Conservation (phyloP, 2,113 vertebrate species). For the Heterochromis multidens region DNA sequence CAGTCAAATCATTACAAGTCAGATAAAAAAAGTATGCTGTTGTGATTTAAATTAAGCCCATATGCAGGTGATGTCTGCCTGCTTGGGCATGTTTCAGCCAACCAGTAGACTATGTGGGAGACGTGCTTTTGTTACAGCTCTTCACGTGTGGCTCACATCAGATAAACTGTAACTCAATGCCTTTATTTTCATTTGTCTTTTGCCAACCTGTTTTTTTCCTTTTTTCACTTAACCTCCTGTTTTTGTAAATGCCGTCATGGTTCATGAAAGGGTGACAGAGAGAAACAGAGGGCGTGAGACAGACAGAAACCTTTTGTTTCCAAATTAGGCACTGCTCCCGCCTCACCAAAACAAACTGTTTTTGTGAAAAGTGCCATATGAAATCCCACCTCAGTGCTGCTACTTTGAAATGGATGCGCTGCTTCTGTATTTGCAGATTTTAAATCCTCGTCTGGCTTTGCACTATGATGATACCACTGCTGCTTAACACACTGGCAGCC, state of each 20-base stretch:
- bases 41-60: not conserved
- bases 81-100: conserved; percentile 11
- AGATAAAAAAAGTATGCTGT: not conserved
- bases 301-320: conserved; percentile 30
- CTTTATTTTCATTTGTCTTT: not conserved
- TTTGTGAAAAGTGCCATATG: conserved; percentile 4
- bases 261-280: conserved; percentile 11
- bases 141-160: conserved; percentile 12
- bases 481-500: not conserved
- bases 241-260: conserved; percentile 17
- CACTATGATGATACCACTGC: not conserved
- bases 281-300: not conserved
- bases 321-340: not conserved
- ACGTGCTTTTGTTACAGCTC: conserved; percentile 22
- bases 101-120: not conserved
- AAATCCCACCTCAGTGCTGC: not conserved
- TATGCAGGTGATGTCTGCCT: conserved; percentile 7
- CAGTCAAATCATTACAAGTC: not conserved
- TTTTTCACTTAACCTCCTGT: not conserved
- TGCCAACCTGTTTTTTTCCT: not conserved
- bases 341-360: conserved; percentile 29
- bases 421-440: conserved; percentile 15
- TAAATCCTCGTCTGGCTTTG: not conserved
- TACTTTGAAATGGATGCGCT: not conserved
- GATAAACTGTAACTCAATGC: conserved; percentile 47